Evolutionary conservation across 2,113 vertebrate genomes (phyloP).

Genomic region (Chiloscyllium plagiosum): DNA sequence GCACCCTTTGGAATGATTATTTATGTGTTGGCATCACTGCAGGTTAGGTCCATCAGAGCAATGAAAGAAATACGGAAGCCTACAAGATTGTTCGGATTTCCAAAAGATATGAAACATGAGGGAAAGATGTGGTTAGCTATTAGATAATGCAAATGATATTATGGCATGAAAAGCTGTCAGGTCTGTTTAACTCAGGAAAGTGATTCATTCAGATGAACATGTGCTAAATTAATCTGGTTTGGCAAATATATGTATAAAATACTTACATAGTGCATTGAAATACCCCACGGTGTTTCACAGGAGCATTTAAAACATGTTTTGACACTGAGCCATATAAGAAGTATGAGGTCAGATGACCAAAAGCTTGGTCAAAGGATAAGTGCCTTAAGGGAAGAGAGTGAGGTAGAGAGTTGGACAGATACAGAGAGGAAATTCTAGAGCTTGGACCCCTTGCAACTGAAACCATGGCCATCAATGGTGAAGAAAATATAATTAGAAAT

Average conservation of each 20-base stretch:
- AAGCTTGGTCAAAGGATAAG: not conserved
- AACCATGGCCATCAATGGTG: not conserved
- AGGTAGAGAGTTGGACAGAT: not conserved
- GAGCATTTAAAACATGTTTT: not conserved
- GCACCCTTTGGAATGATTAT: not conserved
- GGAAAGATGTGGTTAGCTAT: not conserved
- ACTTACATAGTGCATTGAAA: not conserved
- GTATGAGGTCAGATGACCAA: no score
- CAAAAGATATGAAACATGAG: not conserved
- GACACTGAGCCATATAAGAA: no score
- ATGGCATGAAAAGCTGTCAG: not conserved
- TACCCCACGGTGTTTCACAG: not conserved
- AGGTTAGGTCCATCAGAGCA: not conserved
- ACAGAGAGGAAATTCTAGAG: not conserved
- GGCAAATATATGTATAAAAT: not conserved
- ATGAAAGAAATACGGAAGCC: not conserved
- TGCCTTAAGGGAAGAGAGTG: not conserved
- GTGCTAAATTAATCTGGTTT: not conserved
- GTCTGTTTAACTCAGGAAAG: not conserved
- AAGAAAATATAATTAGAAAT: no score
- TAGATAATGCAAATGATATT: not conserved
- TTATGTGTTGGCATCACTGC: not conserved
- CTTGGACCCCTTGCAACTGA: not conserved
- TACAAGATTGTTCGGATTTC: not conserved
- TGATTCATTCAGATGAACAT: not conserved